Percentiles rank a stretch among this genome's conserved stretches.
Evolutionary conservation across 1,140 invertebrate species (phyloP).

Genomic region (Drosophila ficusphila): DNA sequence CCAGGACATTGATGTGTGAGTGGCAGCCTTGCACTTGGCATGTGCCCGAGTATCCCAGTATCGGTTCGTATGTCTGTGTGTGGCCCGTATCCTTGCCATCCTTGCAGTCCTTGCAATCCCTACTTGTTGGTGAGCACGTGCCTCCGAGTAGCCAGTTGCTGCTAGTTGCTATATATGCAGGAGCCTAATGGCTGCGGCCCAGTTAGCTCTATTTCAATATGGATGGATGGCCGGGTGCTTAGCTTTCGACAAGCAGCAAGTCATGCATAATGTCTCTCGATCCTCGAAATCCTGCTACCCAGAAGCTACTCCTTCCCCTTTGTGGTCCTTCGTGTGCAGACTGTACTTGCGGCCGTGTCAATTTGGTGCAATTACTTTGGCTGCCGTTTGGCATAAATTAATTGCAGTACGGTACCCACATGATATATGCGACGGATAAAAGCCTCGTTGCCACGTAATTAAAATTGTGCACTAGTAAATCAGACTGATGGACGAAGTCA

Average conservation of each 20-base stretch:
- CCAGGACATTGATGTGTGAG: constrained; percentile 59
- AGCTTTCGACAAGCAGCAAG: constrained; percentile 49
- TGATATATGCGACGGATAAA: constrained; percentile 71
- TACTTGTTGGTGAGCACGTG: constrained; percentile 45
- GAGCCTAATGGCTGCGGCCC: constrained; percentile 58
- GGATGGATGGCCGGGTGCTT: constrained; percentile 65
- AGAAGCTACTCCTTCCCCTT: background rate
- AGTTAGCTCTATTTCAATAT: constrained; percentile 53
- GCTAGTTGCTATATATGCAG: background rate
- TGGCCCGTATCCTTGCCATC: constrained; percentile 22
- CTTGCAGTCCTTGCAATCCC: constrained; percentile 27
- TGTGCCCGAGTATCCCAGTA: constrained; percentile 1
- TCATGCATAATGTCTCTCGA: constrained; percentile 51
- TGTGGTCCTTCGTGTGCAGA: background rate
- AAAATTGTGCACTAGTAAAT: constrained; percentile 64
- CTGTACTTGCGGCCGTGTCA: constrained; percentile 57
- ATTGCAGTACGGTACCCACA: constrained; percentile 53
- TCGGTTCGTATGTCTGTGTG: constrained; percentile 12
- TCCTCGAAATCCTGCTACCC: background rate
- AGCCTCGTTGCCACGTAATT: constrained; percentile 69
- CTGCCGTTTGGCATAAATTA: constrained; percentile 75
- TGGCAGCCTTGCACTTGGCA: constrained; percentile 52
- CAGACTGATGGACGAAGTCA: constrained; percentile 35
- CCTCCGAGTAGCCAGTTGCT: constrained; percentile 18
- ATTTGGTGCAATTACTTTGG: constrained; percentile 72